Base-by-base conservation (phyloP, 2,113 vertebrate species). In the Chionodraco myersi region DNA sequence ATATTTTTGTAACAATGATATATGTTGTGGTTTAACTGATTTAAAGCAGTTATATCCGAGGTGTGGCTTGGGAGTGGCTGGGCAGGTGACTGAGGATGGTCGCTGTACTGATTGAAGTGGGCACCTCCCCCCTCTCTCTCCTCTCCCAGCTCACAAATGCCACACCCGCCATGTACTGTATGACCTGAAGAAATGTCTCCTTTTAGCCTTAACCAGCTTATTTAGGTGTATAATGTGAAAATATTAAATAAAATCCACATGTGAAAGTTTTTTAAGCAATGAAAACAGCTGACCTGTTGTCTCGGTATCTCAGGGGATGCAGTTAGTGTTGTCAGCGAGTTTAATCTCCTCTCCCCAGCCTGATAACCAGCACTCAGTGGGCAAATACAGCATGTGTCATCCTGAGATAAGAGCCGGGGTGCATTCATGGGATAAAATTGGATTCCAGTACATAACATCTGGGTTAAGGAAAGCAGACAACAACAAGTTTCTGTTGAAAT, bases 91-190 rank as follows among this genome's bases (percentile, higher is more conserved):
- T 78, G 88, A 84, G 87, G 84, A 84, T 9, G 88, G 93, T 74
- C 41, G 83, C 89, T 83, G 77, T 92, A 66, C 21, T 63, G 21
- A 78, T 77, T 48, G 45, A 78, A 69, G 63, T 49, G 69, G 59
- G 88, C 83, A 62, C 88, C 75, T 84, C 85, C 91, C 92, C 91
- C 80, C 60, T 85, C 86, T 86, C 86, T 81, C 59, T 79, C 82
- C 81, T 79, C 90, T 92, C 89, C 91, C 76, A 72, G 73, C 82
- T 87, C 82, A 85, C 85, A 73, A 87, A 75, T 73, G 26, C 72
- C 52, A 23, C 58, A 49, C 58, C 34, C 1, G 34, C 21, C 21
- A 70, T 41, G 30, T 18, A 34, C 44, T 62, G 34, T 18, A 58
- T 61, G 59, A 10, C 61, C 26, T n/a, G 13, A 10, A 23, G 36